A percentile compares a stretch with the other conserved stretches of the same genome.
Conservation (phyloP, 2,113 vertebrate genomes). For the Gobiocypris rarus region DNA sequence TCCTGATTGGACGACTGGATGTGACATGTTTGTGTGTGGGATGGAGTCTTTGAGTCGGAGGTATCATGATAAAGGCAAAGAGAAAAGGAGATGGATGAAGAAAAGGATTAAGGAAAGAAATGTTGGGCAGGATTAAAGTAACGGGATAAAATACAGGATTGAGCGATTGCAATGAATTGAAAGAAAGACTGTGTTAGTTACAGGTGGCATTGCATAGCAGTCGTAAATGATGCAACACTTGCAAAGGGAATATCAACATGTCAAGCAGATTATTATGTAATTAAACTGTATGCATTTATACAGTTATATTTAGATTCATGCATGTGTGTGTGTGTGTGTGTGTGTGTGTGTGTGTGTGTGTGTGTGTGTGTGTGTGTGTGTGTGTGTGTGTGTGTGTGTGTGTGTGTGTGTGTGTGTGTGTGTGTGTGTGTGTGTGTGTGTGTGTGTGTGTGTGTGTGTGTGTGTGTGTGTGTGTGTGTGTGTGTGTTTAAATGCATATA, state of each 20-base stretch:
- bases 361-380: conserved; percentile 5
- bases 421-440: conserved; percentile 5
- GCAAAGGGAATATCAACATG: not conserved
- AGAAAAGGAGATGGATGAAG: conserved; percentile 20
- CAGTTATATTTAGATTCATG: not conserved
- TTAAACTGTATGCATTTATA: not conserved
- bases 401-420: conserved; percentile 5
- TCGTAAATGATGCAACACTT: not conserved
- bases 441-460: conserved; percentile 2
- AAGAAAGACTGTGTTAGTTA: not conserved
- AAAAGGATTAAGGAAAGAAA: not conserved
- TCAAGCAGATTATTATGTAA: not conserved
- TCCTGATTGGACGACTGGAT: conserved; percentile 5
- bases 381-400: conserved; percentile 2
- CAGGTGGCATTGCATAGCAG: not conserved
- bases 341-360: conserved; percentile 5
- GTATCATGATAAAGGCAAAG: conserved; percentile 3
- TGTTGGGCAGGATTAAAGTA: not conserved
- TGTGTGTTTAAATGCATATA: not conserved
- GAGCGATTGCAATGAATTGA: not conserved
- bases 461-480: not conserved
- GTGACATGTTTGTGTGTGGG: conserved; percentile 6
- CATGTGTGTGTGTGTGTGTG: not conserved
- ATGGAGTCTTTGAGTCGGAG: conserved; percentile 16
- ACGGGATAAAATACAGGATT: not conserved